phyloP scores from a whole-genome alignment of 2,113 vertebrate genomes.

The Carollia perspicillata region DNA sequence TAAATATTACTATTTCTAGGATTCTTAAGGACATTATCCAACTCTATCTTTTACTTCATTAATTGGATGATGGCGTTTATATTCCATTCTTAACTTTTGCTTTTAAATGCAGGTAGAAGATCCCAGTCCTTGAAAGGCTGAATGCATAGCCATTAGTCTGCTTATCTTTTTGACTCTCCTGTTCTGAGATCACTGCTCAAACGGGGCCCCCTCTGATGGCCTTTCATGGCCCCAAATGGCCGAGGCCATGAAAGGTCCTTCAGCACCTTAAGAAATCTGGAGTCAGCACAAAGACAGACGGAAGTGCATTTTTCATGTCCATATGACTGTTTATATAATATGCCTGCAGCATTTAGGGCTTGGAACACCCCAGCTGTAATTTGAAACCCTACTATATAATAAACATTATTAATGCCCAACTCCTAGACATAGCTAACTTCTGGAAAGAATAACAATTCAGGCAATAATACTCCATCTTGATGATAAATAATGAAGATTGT shows the following conservation, averaged over 20 bases:
- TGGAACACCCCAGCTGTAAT: neutral
- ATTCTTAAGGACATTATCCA: neutral
- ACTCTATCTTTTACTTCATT: neutral
- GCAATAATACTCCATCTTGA: neutral
- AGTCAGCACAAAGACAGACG: neutral
- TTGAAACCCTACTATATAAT: neutral
- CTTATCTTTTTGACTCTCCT: neutral
- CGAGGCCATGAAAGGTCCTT: neutral
- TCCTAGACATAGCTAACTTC: conserved; percentile 4
- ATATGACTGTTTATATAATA: neutral
- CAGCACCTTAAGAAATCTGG: neutral
- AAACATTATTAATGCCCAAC: neutral
- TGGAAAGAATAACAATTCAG: neutral
- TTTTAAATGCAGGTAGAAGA: neutral
- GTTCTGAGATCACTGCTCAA: neutral
- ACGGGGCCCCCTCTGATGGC: neutral
- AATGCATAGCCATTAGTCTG: neutral
- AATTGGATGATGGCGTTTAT: neutral
- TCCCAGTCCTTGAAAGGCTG: neutral
- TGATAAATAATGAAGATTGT: neutral
- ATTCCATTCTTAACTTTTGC: neutral
- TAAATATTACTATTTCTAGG: neutral
- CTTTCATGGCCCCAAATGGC: accelerated
- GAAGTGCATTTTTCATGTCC: neutral
- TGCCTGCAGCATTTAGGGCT: neutral